These are phyloP conservation scores for Drepana arcuata DNA, from an alignment of 1,140 invertebrate genomes.

Conservation along the genomic window DNA sequence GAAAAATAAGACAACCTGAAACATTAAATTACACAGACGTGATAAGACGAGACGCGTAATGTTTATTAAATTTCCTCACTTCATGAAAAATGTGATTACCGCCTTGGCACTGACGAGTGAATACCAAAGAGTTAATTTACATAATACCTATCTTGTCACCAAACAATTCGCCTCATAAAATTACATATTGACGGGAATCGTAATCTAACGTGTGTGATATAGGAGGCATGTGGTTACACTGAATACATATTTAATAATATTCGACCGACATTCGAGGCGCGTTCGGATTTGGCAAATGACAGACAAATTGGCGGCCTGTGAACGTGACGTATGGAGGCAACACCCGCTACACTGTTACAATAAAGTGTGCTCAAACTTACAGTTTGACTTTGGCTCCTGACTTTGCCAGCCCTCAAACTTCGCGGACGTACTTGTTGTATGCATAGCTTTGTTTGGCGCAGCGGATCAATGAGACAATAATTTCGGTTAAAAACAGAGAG, in stretches of 20 bases:
- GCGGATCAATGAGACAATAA: too few species aligned
- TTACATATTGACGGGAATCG: conserved; percentile 10
- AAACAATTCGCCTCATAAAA: conserved; percentile 7
- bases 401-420: conserved; percentile 4
- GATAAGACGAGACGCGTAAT: too few species aligned
- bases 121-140: conserved; percentile 8
- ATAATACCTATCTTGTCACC: conserved; percentile 2
- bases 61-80: conserved; percentile 10
- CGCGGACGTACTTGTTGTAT: too few species aligned
- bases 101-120: conserved; percentile 5
- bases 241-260: conserved; percentile 30
- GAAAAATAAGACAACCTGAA: too few species aligned
- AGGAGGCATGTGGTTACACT: conserved; percentile 10
- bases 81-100: conserved; percentile 8
- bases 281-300: conserved; percentile 39
- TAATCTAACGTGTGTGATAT: conserved; percentile 15
- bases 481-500: too few species aligned
- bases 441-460: too few species aligned
- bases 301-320: conserved; percentile 36
- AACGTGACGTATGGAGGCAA: conserved; percentile 31
- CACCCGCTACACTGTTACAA: conserved; percentile 16
- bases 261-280: conserved; percentile 24
- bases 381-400: conserved; percentile 8
- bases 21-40: too few species aligned
- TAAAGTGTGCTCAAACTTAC: conserved; percentile 15